Percentiles rank a stretch among this genome's conserved stretches.
Evolutionary conservation across 2,888 invertebrate genomes (phyloP).

Genomic region (Euspilapteryx auroguttella): DNA sequence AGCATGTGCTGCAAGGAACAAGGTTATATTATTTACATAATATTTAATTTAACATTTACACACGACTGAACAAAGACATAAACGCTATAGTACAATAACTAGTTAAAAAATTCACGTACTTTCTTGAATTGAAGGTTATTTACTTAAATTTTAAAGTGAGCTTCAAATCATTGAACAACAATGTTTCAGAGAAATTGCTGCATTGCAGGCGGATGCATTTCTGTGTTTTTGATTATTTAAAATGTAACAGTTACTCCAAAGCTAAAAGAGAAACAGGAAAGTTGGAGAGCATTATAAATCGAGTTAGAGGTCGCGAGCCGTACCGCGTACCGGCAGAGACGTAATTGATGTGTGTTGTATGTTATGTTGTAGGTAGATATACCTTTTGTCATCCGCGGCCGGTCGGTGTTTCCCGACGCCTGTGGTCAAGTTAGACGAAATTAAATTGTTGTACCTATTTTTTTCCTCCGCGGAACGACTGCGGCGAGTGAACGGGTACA

Average conservation of each 20-base stretch:
- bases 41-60: too few species aligned
- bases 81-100: too few species aligned
- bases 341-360: slow-evolving; percentile 55
- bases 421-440: slow-evolving; percentile 48
- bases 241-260: slow-evolving; percentile 10
- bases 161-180: too few species aligned
- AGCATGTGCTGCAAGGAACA: too few species aligned
- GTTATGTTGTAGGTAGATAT: too few species aligned
- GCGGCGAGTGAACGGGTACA: slow-evolving; percentile 22
- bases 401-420: slow-evolving; percentile 32
- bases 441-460: slow-evolving; percentile 41
- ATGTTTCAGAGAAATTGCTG: not conserved
- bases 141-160: too few species aligned
- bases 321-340: slow-evolving; percentile 16
- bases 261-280: slow-evolving; percentile 24
- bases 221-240: slow-evolving; percentile 3
- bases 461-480: slow-evolving; percentile 45
- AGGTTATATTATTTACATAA: too few species aligned
- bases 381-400: slow-evolving; percentile 29
- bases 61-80: too few species aligned
- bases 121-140: too few species aligned
- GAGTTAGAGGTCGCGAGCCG: slow-evolving; percentile 25
- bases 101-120: too few species aligned
- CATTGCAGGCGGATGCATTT: slow-evolving; percentile 12
- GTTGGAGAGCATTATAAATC: slow-evolving; percentile 37